These are phyloP conservation scores for Drosophila insularis DNA, from an alignment of 1,140 invertebrate species.

Conservation along the genomic window DNA sequence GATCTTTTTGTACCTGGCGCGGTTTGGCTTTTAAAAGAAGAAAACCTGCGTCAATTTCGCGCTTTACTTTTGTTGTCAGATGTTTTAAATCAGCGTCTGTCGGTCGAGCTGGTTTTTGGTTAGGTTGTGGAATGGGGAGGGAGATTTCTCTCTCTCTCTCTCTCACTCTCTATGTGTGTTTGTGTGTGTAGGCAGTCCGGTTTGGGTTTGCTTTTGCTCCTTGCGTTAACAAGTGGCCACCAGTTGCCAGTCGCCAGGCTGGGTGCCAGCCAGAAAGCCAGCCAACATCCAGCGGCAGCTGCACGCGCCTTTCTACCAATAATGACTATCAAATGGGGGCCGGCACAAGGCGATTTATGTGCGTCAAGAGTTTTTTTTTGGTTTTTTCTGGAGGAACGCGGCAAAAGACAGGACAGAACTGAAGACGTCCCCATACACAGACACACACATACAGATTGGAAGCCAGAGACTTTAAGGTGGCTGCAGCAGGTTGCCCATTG, in stretches of 20 bases:
- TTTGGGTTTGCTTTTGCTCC: conserved; percentile 52
- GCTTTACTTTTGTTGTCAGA: conserved; percentile 81
- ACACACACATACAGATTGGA: background rate
- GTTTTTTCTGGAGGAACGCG: background rate
- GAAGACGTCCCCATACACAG: background rate
- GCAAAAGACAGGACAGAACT: conserved; percentile 2
- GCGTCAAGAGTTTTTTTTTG: conserved; percentile 52
- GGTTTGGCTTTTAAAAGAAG: conserved; percentile 17
- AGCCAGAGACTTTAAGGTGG: conserved; percentile 10
- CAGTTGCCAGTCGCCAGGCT: conserved; percentile 32
- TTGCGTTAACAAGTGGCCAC: conserved; percentile 77
- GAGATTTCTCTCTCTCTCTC: too few species aligned
- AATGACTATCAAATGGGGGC: conserved; percentile 78
- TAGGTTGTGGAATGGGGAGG: background rate
- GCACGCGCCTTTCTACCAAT: conserved; percentile 71
- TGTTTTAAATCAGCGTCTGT: conserved; percentile 73
- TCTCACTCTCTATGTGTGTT: background rate
- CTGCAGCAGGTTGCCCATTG: conserved; percentile 12
- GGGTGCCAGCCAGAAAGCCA: background rate
- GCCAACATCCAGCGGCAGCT: conserved; percentile 46
- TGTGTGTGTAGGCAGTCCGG: conserved; percentile 69
- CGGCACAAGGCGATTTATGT: conserved; percentile 73
- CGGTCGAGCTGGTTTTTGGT: conserved; percentile 41
- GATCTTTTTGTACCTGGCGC: background rate
- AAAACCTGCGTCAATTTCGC: conserved; percentile 78